A percentile compares a stretch with the other conserved stretches of the same genome.
Conservation (phyloP, 2,113 vertebrate species). For the Oreotrochilus melanogaster region DNA sequence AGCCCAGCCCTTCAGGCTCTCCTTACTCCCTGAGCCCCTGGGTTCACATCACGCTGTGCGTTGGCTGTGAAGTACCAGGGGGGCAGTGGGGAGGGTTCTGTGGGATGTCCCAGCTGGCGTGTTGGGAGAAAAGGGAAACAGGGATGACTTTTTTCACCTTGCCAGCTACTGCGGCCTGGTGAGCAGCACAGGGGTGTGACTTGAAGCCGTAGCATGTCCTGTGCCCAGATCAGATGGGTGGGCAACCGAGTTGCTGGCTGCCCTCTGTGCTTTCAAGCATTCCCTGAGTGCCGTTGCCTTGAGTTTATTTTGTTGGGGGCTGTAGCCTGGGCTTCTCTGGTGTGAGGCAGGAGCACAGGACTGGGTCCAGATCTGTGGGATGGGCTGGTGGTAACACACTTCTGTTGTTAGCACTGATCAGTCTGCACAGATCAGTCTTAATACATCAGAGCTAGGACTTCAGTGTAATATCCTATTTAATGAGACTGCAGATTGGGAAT, state of each 20-base stretch:
- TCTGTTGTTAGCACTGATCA: accelerated
- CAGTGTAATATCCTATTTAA: accelerated
- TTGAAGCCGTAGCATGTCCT: accelerated
- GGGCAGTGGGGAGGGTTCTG: accelerated
- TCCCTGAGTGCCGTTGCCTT: background rate
- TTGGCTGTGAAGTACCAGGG: accelerated
- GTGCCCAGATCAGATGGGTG: accelerated
- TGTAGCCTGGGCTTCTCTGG: accelerated
- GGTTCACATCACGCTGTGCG: accelerated
- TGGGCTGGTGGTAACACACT: accelerated
- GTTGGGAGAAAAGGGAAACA: accelerated
- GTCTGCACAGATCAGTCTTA: accelerated
- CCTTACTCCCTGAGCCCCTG: too few relatives aligned
- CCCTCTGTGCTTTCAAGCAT: background rate
- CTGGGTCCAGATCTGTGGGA: too few relatives aligned
- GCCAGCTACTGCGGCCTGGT: accelerated
- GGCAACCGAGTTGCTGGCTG: background rate
- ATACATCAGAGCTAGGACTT: background rate
- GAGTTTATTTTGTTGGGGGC: accelerated
- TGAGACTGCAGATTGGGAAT: accelerated
- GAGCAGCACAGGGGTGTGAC: accelerated
- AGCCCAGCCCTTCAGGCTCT: too few relatives aligned
- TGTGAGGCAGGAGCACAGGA: accelerated
- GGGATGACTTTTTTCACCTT: accelerated
- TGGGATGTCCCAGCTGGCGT: accelerated